These are phyloP conservation scores for Miltochrista miniata DNA, from an alignment of 2,888 invertebrate species.

Conservation along the genomic window DNA sequence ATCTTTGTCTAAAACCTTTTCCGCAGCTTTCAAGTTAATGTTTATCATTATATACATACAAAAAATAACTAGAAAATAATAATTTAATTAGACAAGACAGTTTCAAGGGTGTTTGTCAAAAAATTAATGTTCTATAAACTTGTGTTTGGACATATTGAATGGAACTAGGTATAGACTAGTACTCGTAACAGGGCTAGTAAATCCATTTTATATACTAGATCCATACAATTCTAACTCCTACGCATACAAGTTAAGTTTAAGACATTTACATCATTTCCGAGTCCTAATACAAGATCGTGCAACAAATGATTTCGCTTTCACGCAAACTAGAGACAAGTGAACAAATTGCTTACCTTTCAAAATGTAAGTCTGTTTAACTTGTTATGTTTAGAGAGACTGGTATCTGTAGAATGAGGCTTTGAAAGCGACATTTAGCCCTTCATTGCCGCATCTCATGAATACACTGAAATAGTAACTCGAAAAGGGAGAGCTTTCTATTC, in stretches of 20 bases:
- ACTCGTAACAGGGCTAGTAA: neutral
- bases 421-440: slow-evolving; percentile 52
- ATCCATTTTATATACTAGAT: slow-evolving; percentile 2
- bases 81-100: too few relatives aligned
- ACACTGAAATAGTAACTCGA: slow-evolving; percentile 28
- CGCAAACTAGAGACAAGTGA: slow-evolving; percentile 43
- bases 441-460: slow-evolving; percentile 34
- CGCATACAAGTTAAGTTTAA: slow-evolving; percentile 9
- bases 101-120: too few relatives aligned
- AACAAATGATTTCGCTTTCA: slow-evolving; percentile 51
- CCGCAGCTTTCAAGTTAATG: too few relatives aligned
- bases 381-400: slow-evolving; percentile 55
- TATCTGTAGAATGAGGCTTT: slow-evolving; percentile 43
- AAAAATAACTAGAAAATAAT: too few relatives aligned
- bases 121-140: too few relatives aligned
- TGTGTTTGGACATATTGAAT: too few relatives aligned
- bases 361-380: slow-evolving; percentile 62
- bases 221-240: slow-evolving; percentile 15
- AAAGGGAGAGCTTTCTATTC: slow-evolving; percentile 26
- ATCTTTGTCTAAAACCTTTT: too few relatives aligned
- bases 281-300: slow-evolving; percentile 31
- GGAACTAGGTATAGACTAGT: neutral
- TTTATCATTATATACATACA: too few relatives aligned
- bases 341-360: slow-evolving; percentile 73
- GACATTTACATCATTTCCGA: slow-evolving; percentile 22